These are phyloP conservation scores for Ataeniobius toweri DNA, from an alignment of 2,797 vertebrate genomes.

Conservation along the genomic window DNA sequence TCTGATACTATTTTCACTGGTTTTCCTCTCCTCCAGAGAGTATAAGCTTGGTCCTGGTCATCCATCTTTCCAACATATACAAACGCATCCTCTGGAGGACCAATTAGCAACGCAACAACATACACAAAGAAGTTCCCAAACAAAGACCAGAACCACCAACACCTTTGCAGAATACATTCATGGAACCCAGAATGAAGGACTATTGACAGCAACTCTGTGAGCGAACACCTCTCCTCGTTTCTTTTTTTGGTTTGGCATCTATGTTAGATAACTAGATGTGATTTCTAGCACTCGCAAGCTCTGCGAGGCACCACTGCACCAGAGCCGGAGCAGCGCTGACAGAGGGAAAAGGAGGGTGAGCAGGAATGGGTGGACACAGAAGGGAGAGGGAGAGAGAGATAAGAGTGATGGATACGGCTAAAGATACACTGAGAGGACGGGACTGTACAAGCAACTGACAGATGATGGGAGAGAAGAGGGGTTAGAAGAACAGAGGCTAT, in stretches of 20 bases:
- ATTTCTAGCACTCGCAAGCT: constrained; percentile 66
- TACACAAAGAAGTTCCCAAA: constrained; percentile 40
- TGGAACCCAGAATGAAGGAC: constrained; percentile 33
- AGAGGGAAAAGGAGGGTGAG: constrained; percentile 49
- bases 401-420: constrained; percentile 29
- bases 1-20: constrained; percentile 36
- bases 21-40: constrained; percentile 43
- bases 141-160: constrained; percentile 32
- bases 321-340: constrained; percentile 54
- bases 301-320: constrained; percentile 74
- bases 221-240: constrained; percentile 47
- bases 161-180: constrained; percentile 37
- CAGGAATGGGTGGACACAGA: constrained; percentile 21
- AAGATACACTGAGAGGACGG: constrained; percentile 49
- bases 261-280: constrained; percentile 72
- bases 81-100: constrained; percentile 67
- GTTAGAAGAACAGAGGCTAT: constrained; percentile 51
- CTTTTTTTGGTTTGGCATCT: constrained; percentile 43
- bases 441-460: constrained; percentile 53
- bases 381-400: not conserved
- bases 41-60: constrained; percentile 54
- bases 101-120: constrained; percentile 65
- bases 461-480: constrained; percentile 20
- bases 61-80: constrained; percentile 66
- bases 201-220: constrained; percentile 35